Percentiles rank a stretch among this genome's conserved stretches.
Evolutionary conservation across 2,888 invertebrate species (phyloP).

Genomic region (Griposia aprilina): DNA sequence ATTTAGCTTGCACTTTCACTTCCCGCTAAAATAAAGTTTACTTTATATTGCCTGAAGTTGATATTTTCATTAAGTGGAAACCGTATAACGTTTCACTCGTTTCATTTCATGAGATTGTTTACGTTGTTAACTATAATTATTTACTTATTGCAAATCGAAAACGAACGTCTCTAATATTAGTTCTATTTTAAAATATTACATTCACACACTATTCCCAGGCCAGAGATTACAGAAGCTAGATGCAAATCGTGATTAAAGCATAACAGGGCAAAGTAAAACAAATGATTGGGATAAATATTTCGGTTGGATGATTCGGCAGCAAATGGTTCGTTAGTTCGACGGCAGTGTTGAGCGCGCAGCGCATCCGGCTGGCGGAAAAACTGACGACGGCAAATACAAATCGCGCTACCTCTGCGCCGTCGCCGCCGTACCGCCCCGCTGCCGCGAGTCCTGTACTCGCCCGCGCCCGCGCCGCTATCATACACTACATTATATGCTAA

Average conservation of each 20-base stretch:
- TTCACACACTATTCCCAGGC: not conserved
- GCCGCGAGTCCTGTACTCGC: constrained; percentile 22
- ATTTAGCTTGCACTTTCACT: constrained; percentile 45
- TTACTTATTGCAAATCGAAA: no score
- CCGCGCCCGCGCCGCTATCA: constrained; percentile 24
- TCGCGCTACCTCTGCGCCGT: constrained; percentile 76
- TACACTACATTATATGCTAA: constrained; percentile 21
- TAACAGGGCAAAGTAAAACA: constrained; percentile 74
- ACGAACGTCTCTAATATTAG: not conserved
- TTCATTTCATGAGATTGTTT: not conserved
- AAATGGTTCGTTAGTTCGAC: constrained; percentile 87
- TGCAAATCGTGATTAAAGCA: constrained; percentile 64
- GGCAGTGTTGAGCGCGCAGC: constrained; percentile 78
- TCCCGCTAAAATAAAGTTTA: constrained; percentile 5
- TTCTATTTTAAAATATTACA: not conserved
- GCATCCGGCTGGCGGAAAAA: constrained; percentile 84
- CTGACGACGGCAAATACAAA: constrained; percentile 86
- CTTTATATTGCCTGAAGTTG: not conserved
- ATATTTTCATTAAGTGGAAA: constrained; percentile 13
- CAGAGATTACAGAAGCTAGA: constrained; percentile 13
- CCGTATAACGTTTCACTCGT: not conserved
- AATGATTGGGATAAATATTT: constrained; percentile 83
- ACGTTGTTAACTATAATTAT: not conserved
- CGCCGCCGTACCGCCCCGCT: constrained; percentile 34
- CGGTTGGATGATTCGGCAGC: constrained; percentile 79